Evolutionary conservation across 2,888 invertebrate genomes (phyloP).

Genomic region (Cerastoderma edule): DNA sequence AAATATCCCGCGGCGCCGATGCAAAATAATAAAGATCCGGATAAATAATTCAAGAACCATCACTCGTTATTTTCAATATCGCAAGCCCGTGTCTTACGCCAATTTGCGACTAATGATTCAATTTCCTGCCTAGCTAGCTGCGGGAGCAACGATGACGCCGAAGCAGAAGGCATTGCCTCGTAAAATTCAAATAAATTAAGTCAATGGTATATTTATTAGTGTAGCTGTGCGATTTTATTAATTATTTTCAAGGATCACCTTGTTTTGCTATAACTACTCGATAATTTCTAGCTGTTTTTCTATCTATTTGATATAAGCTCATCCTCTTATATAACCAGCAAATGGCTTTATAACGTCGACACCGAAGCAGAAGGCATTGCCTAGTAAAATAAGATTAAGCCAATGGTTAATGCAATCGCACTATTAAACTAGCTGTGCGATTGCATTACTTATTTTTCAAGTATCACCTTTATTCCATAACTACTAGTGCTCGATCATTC

Average conservation of each 20-base stretch:
- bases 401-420: no score
- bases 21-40: slow-evolving; percentile 45
- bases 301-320: no score
- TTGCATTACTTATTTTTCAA: no score
- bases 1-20: slow-evolving; percentile 5
- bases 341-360: no score
- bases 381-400: no score
- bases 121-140: slow-evolving; percentile 43
- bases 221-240: slow-evolving; percentile 23
- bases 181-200: slow-evolving; percentile 24
- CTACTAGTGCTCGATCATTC: no score
- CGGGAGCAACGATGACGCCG: slow-evolving; percentile 9
- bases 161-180: slow-evolving; percentile 20
- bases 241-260: slow-evolving; percentile 20
- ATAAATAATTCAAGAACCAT: slow-evolving; percentile 58
- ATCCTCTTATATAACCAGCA: no score
- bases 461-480: no score
- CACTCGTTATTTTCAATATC: slow-evolving; percentile 53
- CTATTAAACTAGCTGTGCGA: no score
- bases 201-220: slow-evolving; percentile 21
- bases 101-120: slow-evolving; percentile 49
- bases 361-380: no score
- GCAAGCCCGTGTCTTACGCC: slow-evolving; percentile 44
- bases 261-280: no score
- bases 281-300: no score